Conservation (phyloP, 2,113 vertebrate genomes). For the Nipponia nippon region DNA sequence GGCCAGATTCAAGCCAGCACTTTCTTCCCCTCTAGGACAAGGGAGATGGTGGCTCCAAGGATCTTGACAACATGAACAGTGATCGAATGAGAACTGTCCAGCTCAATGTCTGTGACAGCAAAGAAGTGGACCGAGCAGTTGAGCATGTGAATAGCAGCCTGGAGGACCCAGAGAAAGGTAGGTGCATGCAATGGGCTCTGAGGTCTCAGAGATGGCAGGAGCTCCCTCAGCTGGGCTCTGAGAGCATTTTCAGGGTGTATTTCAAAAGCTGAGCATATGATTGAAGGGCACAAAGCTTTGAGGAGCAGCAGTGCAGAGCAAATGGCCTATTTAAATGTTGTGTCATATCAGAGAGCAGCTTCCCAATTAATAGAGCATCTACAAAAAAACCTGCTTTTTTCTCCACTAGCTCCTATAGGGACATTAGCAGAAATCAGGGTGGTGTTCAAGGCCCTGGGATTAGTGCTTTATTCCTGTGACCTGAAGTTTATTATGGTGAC, state of each 20-base stretch:
- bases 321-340: neutral
- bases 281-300: neutral
- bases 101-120: constrained; percentile 74
- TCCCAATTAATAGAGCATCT: neutral
- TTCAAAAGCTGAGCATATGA: neutral
- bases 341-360: neutral
- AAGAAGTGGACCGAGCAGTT: constrained; percentile 69
- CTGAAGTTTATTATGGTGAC: neutral
- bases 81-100: constrained; percentile 76
- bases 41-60: constrained; percentile 69
- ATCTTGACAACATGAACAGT: constrained; percentile 76
- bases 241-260: neutral
- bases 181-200: neutral
- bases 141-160: constrained; percentile 56
- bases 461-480: neutral
- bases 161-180: constrained; percentile 73
- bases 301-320: neutral
- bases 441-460: neutral
- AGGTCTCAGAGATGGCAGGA: neutral
- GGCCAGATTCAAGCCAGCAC: neutral
- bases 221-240: neutral
- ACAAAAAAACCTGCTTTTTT: neutral
- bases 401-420: neutral
- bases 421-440: neutral
- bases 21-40: constrained; percentile 65